Evolutionary conservation across 2,797 vertebrate species (phyloP).

Genomic region (Simalia tracyae): DNA sequence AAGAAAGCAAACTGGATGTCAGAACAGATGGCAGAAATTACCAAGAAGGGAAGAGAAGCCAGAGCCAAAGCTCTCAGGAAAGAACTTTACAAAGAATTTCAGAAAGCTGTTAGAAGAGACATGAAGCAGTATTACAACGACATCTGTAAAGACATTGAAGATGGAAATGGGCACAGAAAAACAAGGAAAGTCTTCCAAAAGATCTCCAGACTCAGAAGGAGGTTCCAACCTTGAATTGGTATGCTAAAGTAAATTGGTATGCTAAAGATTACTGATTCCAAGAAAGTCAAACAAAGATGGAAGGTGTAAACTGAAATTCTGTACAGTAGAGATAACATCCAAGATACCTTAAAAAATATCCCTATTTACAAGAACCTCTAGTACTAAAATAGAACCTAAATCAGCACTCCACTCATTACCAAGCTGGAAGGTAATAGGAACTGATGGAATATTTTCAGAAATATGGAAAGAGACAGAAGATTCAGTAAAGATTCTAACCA

Average conservation of each 20-base stretch:
- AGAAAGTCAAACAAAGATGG: background rate
- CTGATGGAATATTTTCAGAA: background rate
- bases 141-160: background rate
- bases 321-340: background rate
- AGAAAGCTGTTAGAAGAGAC: background rate
- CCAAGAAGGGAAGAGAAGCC: background rate
- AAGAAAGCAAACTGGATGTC: background rate
- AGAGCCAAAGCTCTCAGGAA: background rate
- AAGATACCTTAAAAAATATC: background rate
- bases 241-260: background rate
- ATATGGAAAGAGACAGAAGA: background rate
- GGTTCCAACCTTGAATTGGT: background rate
- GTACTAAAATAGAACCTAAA: background rate
- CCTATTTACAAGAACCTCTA: background rate
- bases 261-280: background rate
- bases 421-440: background rate
- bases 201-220: background rate
- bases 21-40: background rate
- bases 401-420: background rate
- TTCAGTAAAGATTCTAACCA: background rate
- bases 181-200: background rate
- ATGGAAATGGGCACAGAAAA: background rate
- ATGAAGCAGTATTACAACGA: background rate
- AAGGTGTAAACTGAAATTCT: background rate
- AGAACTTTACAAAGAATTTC: background rate